phyloP scores from a whole-genome alignment of 30 jellyfish, hydroid and myxozoan genomes.

The Hydra vulgaris region DNA sequence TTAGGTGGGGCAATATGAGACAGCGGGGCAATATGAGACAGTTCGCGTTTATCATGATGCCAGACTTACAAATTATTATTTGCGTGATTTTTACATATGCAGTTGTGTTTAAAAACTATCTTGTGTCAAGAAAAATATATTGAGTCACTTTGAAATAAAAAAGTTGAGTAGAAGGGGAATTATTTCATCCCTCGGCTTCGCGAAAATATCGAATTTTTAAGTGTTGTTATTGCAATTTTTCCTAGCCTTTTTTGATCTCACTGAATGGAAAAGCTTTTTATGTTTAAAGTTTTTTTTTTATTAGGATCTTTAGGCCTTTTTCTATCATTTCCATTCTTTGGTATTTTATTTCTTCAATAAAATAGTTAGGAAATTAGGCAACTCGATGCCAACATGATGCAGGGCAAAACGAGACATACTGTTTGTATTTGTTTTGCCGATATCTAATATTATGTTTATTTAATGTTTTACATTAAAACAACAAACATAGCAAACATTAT shows the following conservation, averaged over 20 bases:
- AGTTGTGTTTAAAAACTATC: background rate
- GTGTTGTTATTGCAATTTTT: background rate
- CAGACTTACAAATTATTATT: background rate
- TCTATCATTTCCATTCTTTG: background rate
- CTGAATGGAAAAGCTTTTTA: background rate
- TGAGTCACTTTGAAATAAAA: background rate
- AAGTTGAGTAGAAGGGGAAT: background rate
- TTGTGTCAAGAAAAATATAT: background rate
- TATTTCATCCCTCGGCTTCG: background rate
- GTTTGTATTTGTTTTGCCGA: background rate
- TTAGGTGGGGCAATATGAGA: too few species aligned
- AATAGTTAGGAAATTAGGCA: background rate
- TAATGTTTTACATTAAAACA: background rate
- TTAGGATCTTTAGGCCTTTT: background rate
- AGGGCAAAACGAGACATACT: background rate
- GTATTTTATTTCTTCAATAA: background rate
- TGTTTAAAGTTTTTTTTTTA: background rate
- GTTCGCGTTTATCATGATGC: background rate
- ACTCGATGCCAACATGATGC: background rate
- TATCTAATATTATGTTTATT: background rate
- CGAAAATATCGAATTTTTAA: background rate
- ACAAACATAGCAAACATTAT: background rate
- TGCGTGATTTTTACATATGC: background rate
- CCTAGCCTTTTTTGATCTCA: background rate
- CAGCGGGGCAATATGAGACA: background rate